Base-by-base conservation (phyloP, 2,113 vertebrate species). In the Eidolon helvum region DNA sequence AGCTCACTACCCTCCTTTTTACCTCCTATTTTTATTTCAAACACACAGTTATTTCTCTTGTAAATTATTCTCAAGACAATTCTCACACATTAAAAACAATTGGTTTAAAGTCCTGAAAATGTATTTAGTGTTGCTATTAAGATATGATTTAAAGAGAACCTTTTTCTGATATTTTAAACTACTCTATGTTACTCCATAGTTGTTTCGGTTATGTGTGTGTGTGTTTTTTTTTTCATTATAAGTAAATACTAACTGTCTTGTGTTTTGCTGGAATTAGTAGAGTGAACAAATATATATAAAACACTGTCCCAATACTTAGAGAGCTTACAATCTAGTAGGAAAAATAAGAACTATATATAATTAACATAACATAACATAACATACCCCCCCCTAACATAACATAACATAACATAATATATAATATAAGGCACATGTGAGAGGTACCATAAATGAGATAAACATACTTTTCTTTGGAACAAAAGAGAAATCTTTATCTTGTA, bases 401-500 rank as follows among this genome's bases (percentile, higher is more conserved):
- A 45, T 14, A 50, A 50, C 48, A 50, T 14, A 50, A 50, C 12
- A 14, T 50, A 50, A 50, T 78, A 35, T 38, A 88, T 77, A 68
- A 53, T 66, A 87, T 50, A 78, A 83, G 14, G 55, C 33, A 90
- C 68, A 72, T 88, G 14, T 82, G 43, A 95, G 65, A 79, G 24
- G 14, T 68, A 14, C 75, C 63, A 65, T 88, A 92, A 95, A 96
- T 88, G 77, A 97, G 48, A 95, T 77, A 53, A 59, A 91, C 14
- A 40, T 14, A 57, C 63, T 59, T 16, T 86, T 90, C 75, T 95
- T 92, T 69, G 72, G 55, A 89, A 96, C 78, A 92, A 89, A 96
- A 96, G 38, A 71, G 87, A 92, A 97, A 97, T 90, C 45, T 30
- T 9, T 74, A 55, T 85, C 45, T 90, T 92, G 40, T 75, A 77